Conservation (phyloP, 2,113 vertebrate species). For the Mus pahari region DNA sequence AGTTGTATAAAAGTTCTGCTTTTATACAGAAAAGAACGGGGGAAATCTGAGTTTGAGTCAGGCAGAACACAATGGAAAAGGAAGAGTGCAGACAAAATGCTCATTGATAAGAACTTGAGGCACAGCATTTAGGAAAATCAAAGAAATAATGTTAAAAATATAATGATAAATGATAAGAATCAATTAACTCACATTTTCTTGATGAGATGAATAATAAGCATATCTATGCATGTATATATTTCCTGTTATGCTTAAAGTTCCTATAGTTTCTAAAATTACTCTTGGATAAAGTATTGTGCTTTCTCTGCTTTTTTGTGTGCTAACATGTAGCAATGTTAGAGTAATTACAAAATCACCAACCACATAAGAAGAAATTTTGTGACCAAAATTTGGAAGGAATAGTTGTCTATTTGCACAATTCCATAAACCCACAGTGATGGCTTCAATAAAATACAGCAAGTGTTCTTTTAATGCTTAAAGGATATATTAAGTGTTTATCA, state of each 20-base stretch:
- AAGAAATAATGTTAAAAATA: not conserved
- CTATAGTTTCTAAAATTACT: not conserved
- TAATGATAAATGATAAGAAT: not conserved
- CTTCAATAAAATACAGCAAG: not conserved
- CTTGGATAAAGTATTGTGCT: not conserved
- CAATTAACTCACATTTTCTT: not conserved
- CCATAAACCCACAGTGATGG: not conserved
- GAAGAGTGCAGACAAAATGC: accelerated
- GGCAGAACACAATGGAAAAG: not conserved
- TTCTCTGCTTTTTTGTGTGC: not conserved
- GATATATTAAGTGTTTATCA: not conserved
- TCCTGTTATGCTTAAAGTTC: not conserved
- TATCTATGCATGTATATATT: not conserved
- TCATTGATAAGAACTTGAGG: not conserved
- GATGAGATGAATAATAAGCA: not conserved
- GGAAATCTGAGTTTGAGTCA: not conserved
- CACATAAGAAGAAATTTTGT: not conserved
- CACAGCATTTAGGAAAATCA: not conserved
- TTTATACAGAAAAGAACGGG: not conserved
- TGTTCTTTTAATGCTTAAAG: not conserved
- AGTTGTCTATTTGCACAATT: not conserved
- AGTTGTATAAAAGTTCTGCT: too few species aligned
- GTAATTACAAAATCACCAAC: not conserved
- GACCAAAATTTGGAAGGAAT: not conserved
- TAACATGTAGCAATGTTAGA: not conserved